Base-by-base conservation (phyloP, 2,113 vertebrate genomes). In the Oncorhynchus mykiss region DNA sequence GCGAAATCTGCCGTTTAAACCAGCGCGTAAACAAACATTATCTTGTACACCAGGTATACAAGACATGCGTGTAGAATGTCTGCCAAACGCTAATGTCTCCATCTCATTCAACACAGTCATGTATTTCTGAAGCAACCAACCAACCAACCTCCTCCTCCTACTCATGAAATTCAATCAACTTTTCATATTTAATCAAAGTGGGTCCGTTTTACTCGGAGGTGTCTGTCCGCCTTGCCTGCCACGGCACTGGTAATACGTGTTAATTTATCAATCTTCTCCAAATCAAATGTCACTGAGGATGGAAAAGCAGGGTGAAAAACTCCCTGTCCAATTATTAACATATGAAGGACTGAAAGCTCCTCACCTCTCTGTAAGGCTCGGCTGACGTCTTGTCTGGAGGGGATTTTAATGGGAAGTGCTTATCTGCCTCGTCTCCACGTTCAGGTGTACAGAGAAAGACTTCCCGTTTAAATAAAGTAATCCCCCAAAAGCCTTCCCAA, bases 341-440 rank as follows among this genome's bases (percentile, higher is more conserved):
- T 82, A 75, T 81, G 85, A 91, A 91, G 79, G 82, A 79, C 70
- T 85, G 81, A 90, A 86, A 80, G 77, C 85, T 85, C 87, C 89
- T 82, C 88, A 88, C 88, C 90, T 88, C 86, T 16, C 82, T 22
- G 71, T 88, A 85, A 91, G 80, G 78, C 84, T 87, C 75, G 73
- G 39, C 82, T 71, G 62, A 70, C 66, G 72, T 79, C 85, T 84
- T 88, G 88, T 88, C 78, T 86, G 49, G 82, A 83, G 70, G 29
- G 59, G 81, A 88, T 88, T 89, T 92, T 84, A 91, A 91, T 93
- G 82, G 85, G 88, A 92, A 86, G 83, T 49, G 76, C 86, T 91
- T 90, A 91, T 93, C 88, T 89, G 13, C 14, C 14, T 5, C 4
- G 67, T 74, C 80, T 78, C 76, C 83, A 91, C 84, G 88, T 90